A percentile compares a stretch with the other conserved stretches of the same genome.
Evolutionary conservation across 1,140 invertebrate genomes (phyloP).

Genomic region (Bicyclus anynana): DNA sequence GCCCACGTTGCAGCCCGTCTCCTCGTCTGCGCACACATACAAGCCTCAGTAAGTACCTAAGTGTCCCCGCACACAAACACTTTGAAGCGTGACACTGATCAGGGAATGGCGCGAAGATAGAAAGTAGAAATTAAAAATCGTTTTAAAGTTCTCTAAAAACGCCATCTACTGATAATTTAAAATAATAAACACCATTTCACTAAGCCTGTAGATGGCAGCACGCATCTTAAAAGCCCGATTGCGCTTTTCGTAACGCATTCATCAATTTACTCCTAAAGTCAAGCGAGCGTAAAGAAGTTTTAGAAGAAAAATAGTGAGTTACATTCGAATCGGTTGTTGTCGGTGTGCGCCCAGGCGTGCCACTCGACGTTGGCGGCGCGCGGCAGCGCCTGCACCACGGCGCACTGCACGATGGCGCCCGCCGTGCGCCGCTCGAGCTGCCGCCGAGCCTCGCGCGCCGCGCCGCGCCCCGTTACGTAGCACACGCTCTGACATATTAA

Average conservation of each 20-base stretch:
- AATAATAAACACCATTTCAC: no score
- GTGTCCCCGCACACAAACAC: not conserved
- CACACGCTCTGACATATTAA: conserved; percentile 83
- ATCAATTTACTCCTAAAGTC: no score
- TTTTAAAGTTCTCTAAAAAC: no score
- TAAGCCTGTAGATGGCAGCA: no score
- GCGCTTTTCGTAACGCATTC: no score
- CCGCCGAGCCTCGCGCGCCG: conserved; percentile 84
- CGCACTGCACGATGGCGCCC: conserved; percentile 91
- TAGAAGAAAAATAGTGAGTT: conserved; percentile 21
- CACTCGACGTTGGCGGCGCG: conserved; percentile 91
- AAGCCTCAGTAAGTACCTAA: no score
- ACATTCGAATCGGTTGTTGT: conserved; percentile 93
- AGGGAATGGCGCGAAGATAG: no score
- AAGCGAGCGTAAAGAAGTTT: not conserved
- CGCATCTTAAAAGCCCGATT: no score
- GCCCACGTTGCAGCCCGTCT: conserved; percentile 89
- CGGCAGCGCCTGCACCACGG: conserved; percentile 89
- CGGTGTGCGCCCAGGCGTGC: conserved; percentile 93
- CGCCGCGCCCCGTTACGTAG: conserved; percentile 84
- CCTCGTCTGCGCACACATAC: conserved; percentile 84
- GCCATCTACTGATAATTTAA: no score
- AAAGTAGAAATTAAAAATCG: no score
- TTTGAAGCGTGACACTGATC: no score
- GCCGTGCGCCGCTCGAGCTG: conserved; percentile 91